Percentiles rank a stretch among this genome's conserved stretches.
phyloP scores from a whole-genome alignment of 2,797 vertebrate species.

The Sarcophilus harrisii region DNA sequence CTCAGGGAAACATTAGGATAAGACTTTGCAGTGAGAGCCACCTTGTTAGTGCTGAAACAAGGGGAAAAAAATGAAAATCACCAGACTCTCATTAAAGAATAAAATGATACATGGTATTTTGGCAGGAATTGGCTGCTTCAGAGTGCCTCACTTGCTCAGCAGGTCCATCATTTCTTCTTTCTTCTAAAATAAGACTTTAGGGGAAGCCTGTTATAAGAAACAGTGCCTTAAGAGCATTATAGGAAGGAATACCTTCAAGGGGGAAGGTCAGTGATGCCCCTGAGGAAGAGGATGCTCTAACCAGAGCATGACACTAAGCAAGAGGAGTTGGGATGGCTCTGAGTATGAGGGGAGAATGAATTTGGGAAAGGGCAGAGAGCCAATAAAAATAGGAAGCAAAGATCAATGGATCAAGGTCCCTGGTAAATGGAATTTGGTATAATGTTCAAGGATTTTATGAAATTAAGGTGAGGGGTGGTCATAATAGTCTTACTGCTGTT shows the following conservation, averaged over 20 bases:
- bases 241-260: background rate
- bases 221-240: background rate
- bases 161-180: background rate
- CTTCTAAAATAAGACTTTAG: background rate
- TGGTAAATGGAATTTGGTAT: background rate
- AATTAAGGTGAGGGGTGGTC: background rate
- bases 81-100: conserved; percentile 62
- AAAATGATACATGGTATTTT: conserved; percentile 51
- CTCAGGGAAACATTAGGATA: conserved; percentile 41
- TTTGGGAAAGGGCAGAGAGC: background rate
- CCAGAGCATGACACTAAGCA: background rate
- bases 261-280: background rate
- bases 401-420: background rate
- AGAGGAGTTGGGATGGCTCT: background rate
- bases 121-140: conserved; percentile 50
- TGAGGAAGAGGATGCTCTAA: background rate
- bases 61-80: conserved; percentile 31
- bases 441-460: background rate
- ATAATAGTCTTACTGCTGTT: background rate
- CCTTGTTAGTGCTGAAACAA: conserved; percentile 9
- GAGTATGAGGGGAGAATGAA: background rate
- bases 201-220: background rate
- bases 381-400: background rate
- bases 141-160: background rate
- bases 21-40: conserved; percentile 26